Percentiles rank a stretch among this genome's conserved stretches.
Conservation (phyloP, 2,797 vertebrate genomes). For the Channa striata region DNA sequence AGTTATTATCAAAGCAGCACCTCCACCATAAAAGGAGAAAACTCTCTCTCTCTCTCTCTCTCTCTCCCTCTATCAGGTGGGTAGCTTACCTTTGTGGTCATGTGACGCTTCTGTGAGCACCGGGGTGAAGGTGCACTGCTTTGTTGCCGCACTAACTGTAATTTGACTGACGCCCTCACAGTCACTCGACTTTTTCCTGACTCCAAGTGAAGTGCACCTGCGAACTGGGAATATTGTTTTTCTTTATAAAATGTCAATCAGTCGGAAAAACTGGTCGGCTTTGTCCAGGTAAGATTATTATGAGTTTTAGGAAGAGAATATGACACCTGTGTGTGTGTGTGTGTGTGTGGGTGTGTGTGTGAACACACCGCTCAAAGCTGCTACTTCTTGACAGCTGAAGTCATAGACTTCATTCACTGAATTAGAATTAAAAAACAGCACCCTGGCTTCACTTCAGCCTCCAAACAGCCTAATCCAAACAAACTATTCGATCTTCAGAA, state of each 20-base stretch:
- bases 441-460: neutral
- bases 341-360: constrained; percentile 9
- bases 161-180: constrained; percentile 44
- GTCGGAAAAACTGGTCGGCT: constrained; percentile 92
- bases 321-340: constrained; percentile 8
- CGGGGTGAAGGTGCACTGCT: constrained; percentile 88
- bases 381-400: constrained; percentile 3
- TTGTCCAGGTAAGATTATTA: constrained; percentile 90
- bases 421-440: neutral
- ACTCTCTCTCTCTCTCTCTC: constrained; percentile 8
- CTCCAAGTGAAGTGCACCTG: constrained; percentile 15
- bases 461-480: neutral
- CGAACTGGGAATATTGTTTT: neutral
- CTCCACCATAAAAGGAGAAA: constrained; percentile 58
- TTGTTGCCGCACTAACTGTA: constrained; percentile 53
- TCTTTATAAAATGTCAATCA: constrained; percentile 83
- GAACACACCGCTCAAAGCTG: neutral
- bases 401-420: neutral
- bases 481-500: neutral
- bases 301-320: neutral
- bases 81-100: constrained; percentile 77
- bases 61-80: constrained; percentile 55
- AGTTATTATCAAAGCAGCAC: neutral
- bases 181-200: constrained; percentile 15
- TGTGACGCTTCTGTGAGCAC: constrained; percentile 81